These are phyloP conservation scores for Pristionchus exspectatus DNA, from an alignment of 2,888 invertebrate genomes.

Conservation along the genomic window DNA sequence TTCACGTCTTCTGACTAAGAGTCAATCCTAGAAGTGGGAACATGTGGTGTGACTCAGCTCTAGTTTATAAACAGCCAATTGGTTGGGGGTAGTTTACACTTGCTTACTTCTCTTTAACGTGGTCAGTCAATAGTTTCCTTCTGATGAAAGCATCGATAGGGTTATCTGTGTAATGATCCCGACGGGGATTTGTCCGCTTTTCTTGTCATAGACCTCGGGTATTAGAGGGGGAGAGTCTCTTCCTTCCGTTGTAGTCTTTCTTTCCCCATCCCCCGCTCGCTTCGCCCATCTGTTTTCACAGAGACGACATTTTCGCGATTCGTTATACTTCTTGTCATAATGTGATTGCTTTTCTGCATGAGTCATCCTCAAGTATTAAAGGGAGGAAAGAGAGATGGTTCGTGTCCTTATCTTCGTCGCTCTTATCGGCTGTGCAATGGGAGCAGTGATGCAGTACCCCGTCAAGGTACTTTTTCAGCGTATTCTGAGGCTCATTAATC, in stretches of 20 bases:
- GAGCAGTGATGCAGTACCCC: constrained; percentile 38
- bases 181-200: background rate
- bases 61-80: constrained; percentile 36
- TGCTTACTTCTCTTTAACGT: background rate
- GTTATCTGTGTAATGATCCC: constrained; percentile 9
- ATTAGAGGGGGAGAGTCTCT: background rate
- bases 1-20: constrained; percentile 18
- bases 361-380: background rate
- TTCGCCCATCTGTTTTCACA: constrained; percentile 28
- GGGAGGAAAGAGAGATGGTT: constrained; percentile 28
- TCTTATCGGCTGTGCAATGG: constrained; percentile 35
- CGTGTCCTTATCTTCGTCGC: background rate
- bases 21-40: background rate
- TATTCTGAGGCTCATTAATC: background rate
- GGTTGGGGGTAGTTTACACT: background rate
- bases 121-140: background rate
- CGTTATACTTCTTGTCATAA: constrained; percentile 5
- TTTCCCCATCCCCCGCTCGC: background rate
- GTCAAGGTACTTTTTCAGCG: constrained; percentile 6
- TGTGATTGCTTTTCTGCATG: constrained; percentile 13
- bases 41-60: constrained; percentile 34
- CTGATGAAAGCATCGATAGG: background rate
- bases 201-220: background rate
- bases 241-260: background rate
- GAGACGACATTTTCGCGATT: constrained; percentile 33